Base-by-base conservation (phyloP, 2,797 vertebrate species). In the Acanthiza pusilla region DNA sequence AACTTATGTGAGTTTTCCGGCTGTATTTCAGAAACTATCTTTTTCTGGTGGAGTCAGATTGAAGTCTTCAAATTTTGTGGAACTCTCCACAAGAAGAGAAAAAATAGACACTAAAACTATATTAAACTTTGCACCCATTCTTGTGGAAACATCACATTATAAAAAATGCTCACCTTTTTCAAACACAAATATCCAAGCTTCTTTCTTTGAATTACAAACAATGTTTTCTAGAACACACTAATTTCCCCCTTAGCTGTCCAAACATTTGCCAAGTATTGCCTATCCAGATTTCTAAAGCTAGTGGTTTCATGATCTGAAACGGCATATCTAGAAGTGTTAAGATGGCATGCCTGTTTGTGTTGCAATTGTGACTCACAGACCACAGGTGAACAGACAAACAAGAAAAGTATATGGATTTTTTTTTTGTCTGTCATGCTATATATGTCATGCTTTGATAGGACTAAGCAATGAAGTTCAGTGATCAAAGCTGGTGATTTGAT, bases 1-100 rank as follows among this genome's bases (percentile, higher is more conserved):
- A 93, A 90, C 45, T 71, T 67, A 32, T 30, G 9, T 42, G 72
- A 76, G 36, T 66, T 93, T 96, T 93, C 76, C 94, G 92, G 87
- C 77, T 75, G n/a, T 22, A 17, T 65, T 93, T 94, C 94, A 95
- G 77, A 65, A 94, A 78, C 51, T 80, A 91, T 78, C 12, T 5
- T 88, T 93, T 91, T 89, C 89, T 95, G 57, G 45, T 85, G 40
- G 55, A 89, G 65, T 87, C 60, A 78, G 63, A 91, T 79, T 88
- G 47, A 94, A 91, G 67, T 65, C 79, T 95, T 94, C 93, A 76
- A 48, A 67, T 93, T 93, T 89, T 68, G 54, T 93, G 79, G 85
- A 92, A 82, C 66, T 79, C 60, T 85, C 14, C 32, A 76, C 58
- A 85, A 94, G 38, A 71, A 40, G 16, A 94, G 34, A 88, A 40